These are phyloP conservation scores for Xiphorhynchus erythropygius DNA, from an alignment of 2,797 vertebrate species.

Conservation along the genomic window DNA sequence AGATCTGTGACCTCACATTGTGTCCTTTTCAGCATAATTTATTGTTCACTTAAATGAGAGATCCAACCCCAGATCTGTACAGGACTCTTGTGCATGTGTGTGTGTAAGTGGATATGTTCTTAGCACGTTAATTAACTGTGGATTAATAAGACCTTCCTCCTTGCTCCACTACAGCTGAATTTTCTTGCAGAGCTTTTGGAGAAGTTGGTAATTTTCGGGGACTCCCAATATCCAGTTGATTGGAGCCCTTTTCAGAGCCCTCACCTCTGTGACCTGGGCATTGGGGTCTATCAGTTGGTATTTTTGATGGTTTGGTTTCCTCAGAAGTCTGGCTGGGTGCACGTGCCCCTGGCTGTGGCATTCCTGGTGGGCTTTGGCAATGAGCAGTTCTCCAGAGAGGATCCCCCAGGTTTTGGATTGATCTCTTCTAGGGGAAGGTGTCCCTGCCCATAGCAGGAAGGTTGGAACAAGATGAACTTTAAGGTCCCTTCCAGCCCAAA, in stretches of 20 bases:
- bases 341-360: accelerated
- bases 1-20: neutral
- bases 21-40: neutral
- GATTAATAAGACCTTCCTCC: neutral
- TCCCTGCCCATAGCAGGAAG: neutral
- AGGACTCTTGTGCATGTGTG: neutral
- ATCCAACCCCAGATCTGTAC: neutral
- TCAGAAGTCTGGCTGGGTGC: neutral
- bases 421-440: accelerated
- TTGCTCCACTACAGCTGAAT: neutral
- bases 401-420: neutral
- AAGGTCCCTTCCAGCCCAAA: neutral
- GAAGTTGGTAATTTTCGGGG: neutral
- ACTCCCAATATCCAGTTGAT: neutral
- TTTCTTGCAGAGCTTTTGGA: neutral
- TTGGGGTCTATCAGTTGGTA: neutral
- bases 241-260: neutral
- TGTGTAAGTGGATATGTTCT: neutral
- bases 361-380: neutral
- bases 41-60: neutral
- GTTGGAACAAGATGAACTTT: neutral
- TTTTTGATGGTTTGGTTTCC: neutral
- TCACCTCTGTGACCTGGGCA: neutral
- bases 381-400: accelerated
- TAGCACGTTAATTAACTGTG: neutral